phyloP scores from a whole-genome alignment of 2,113 vertebrate species.

The Gracilinanus agilis region DNA sequence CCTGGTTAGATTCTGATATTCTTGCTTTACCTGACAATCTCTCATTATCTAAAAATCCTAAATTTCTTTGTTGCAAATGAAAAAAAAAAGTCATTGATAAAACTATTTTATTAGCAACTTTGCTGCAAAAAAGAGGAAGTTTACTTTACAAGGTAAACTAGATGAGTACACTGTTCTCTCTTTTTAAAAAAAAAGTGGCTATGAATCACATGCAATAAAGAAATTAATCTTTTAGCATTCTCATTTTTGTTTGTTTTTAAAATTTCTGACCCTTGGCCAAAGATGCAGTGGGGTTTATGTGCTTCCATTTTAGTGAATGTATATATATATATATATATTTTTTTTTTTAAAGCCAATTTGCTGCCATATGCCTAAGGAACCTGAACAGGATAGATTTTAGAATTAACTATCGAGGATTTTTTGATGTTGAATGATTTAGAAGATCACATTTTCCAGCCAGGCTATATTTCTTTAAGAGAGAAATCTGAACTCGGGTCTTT shows the following conservation, averaged over 20 bases:
- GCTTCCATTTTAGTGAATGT: not conserved
- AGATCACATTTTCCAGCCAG: not conserved
- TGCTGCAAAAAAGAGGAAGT: conserved; percentile 5
- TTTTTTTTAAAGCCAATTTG: not conserved
- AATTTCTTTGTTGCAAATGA: conserved; percentile 43
- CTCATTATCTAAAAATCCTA: conserved; percentile 54
- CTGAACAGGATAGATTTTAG: not conserved
- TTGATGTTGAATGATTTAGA: not conserved
- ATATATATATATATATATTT: no score
- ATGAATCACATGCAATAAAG: not conserved
- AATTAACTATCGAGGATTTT: not conserved
- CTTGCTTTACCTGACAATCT: conserved; percentile 61
- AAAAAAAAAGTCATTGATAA: not conserved
- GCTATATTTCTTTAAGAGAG: not conserved
- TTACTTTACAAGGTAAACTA: not conserved
- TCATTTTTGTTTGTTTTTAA: not conserved
- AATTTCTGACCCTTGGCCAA: not conserved
- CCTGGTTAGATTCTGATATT: conserved; percentile 66
- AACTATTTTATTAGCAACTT: not conserved
- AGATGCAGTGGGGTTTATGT: not conserved
- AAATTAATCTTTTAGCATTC: not conserved
- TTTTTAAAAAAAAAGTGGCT: not conserved
- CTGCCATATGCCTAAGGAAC: not conserved
- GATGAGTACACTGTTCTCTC: not conserved
- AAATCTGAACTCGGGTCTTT: not conserved